Conservation (phyloP, 2,113 vertebrate genomes). For the Mesoclemmys tuberculata region DNA sequence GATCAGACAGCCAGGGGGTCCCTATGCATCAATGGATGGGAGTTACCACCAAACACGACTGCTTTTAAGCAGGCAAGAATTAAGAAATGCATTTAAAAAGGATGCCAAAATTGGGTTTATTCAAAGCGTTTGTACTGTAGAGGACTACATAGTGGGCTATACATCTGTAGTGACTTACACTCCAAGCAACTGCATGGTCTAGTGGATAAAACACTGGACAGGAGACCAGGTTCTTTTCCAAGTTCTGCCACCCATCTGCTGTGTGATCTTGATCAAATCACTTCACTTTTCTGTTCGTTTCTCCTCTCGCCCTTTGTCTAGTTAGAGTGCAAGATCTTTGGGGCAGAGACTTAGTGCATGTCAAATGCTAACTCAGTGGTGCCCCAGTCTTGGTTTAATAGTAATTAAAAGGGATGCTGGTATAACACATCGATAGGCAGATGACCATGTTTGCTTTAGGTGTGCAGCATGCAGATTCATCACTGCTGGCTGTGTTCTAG, state of each 20-base stretch:
- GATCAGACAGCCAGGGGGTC: slow-evolving; percentile 26
- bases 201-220: background rate
- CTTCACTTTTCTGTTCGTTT: background rate
- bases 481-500: background rate
- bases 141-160: background rate
- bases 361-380: background rate
- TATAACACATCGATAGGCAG: background rate
- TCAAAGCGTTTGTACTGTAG: background rate
- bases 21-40: background rate
- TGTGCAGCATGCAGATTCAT: background rate
- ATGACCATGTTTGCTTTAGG: background rate
- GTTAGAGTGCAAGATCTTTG: background rate
- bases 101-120: background rate
- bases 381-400: background rate
- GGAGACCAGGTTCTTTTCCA: background rate
- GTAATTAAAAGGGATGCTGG: background rate
- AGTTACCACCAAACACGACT: background rate
- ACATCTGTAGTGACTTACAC: background rate
- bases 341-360: background rate
- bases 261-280: background rate
- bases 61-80: background rate
- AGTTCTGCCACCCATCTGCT: background rate
- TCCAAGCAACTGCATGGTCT: background rate
- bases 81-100: background rate
- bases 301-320: background rate